Base-by-base conservation (phyloP, 2,888 invertebrate genomes). In the Apamea epomidion region DNA sequence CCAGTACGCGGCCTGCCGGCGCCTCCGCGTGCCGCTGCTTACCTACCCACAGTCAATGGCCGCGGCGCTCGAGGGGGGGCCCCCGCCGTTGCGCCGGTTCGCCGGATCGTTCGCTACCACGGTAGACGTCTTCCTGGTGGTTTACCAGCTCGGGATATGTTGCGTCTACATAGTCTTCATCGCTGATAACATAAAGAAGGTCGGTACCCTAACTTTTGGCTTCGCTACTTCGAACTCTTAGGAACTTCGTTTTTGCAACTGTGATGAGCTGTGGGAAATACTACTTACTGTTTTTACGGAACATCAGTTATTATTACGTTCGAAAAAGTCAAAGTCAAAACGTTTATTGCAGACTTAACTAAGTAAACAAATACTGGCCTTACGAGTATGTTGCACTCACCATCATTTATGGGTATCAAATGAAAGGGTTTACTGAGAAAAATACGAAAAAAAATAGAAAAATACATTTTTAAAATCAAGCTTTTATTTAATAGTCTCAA, bases 81-180 rank as follows among this genome's bases (percentile, higher is more conserved):
- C 99, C 0, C 93, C 95, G 2, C 94, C 94, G 74, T 94, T 99
- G 76, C 97, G 97, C 84, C 96, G 95, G 82, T 97, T 98, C 88
- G 97, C 98, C 3, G 96, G 95, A 21, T 94, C 97, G 42, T 97
- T 98, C 67, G 97, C 97, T 95, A 96, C 95, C 92, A 95, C 98
- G 71, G 98, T 98, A 65, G 98, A 98, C 93, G 95, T 97, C 72
- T 98, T 98, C 94, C 97, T 98, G 85, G 98, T 99, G 89, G 97
- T 98, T 74, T 99, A 99, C 91, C 99, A 99, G 96, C 97, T 99
- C 88, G 99, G 99, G 78, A 99, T 99, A 88, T 99, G 99, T 94
- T 99, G 99, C 95, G 99, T 99, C 32, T 99, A 99, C 94, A 98
- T 99, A 64, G 98, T 99, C 0, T 99, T 99, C 94, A 98, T 99